Percentiles rank a stretch among this genome's conserved stretches.
Evolutionary conservation across 2,797 vertebrate species (phyloP).

Genomic region (Hylomyscus alleni): DNA sequence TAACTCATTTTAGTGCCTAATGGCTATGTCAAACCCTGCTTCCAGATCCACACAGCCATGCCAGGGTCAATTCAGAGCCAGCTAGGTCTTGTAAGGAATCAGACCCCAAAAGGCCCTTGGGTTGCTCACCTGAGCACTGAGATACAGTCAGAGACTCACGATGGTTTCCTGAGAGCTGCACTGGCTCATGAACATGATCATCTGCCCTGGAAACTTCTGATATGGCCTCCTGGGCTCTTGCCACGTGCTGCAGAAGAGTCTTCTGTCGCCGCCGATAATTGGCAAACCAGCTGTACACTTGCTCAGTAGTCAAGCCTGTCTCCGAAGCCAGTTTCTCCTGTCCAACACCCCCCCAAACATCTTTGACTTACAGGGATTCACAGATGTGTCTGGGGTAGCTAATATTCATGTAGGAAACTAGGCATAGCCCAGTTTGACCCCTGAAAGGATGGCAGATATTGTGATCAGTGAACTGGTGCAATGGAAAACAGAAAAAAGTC

Average conservation of each 20-base stretch:
- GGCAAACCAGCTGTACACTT: constrained; percentile 89
- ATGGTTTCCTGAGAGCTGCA: constrained; percentile 16
- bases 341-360: constrained; percentile 19
- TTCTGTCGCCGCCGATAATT: constrained; percentile 85
- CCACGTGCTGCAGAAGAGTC: accelerated
- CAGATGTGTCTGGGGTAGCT: not conserved
- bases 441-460: not conserved
- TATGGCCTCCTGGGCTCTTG: accelerated
- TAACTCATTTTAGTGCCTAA: too few species aligned
- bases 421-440: not conserved
- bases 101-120: not conserved
- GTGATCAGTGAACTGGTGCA: too few species aligned
- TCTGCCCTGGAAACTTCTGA: not conserved
- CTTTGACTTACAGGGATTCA: accelerated
- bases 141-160: not conserved
- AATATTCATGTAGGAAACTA: not conserved
- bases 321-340: constrained; percentile 84
- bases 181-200: not conserved
- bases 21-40: not conserved
- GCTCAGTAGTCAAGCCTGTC: constrained; percentile 75
- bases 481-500: not conserved
- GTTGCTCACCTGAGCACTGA: constrained; percentile 58
- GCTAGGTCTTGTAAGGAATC: not conserved
- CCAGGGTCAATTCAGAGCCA: not conserved
- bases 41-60: not conserved